A percentile compares a stretch with the other conserved stretches of the same genome.
Conservation (phyloP, 2,113 vertebrate genomes). For the Fregetta grallaria region DNA sequence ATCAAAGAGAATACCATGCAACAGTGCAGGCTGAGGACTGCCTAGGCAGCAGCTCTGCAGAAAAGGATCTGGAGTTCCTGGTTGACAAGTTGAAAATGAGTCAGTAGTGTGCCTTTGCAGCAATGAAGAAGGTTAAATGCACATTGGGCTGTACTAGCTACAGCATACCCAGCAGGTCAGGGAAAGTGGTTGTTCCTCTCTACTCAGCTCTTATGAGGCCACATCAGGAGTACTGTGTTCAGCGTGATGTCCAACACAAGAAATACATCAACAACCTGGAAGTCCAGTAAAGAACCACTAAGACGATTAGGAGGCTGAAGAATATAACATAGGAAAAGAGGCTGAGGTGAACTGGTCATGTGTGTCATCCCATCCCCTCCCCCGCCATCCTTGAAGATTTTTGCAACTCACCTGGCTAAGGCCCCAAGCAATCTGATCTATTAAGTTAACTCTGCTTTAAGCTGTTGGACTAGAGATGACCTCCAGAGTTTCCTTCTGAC, state of each 20-base stretch:
- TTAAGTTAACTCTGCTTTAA: not conserved
- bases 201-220: not conserved
- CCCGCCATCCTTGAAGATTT: not conserved
- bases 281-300: not conserved
- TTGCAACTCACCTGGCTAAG: not conserved
- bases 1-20: not conserved
- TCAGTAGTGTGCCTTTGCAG: not conserved
- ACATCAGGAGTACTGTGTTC: not conserved
- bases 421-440: not conserved
- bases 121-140: not conserved
- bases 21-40: not conserved
- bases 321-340: not conserved
- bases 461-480: not conserved
- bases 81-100: not conserved
- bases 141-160: not conserved
- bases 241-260: not conserved
- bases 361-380: rapidly evolving
- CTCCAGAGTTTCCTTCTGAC: not conserved
- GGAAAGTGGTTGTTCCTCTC: not conserved
- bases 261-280: not conserved
- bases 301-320: not conserved
- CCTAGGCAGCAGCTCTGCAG: not conserved
- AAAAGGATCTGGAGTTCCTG: not conserved
- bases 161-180: not conserved
- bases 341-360: not conserved